Evolutionary conservation across 2,888 invertebrate genomes (phyloP), one percentile per base, ranked within the genome.

Genomic region (Melanotus villosus): DNA sequence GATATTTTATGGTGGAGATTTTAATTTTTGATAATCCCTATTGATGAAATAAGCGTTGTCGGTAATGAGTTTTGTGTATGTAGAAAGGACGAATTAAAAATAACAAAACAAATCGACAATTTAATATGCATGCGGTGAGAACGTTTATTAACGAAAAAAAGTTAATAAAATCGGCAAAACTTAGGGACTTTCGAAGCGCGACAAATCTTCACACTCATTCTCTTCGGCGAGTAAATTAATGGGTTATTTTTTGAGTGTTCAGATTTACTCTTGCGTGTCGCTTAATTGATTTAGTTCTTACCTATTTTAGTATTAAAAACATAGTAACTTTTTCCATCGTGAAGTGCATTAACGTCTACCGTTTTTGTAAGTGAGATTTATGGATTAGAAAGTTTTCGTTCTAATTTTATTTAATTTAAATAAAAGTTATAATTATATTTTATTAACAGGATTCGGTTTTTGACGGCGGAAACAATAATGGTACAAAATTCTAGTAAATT

Each of bases 231-330:
- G 18, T 52, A 32, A 52, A 52, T 52, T 52, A 52, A 32, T 52
- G 32, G 52, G 52, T 52, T 52, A 52, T 12, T 52, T 52, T 52
- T 52, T 52, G 52, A 52, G 14, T 2, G 1, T 16, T 26, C 18
- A 9, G 32, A 52, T 32, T 52, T 52, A 52, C 16, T 32, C 52
- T 52, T 52, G 52, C 52, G 32, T 52, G 52, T 32, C 52, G 10
- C 32, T 7, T 52, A 52, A 52, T 52, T 52, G 26, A 30, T 52
- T 32, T 52, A n/a, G n/a, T n/a, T n/a, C n/a, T n/a, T n/a, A n/a
- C n/a, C n/a, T n/a, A n/a, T n/a, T n/a, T n/a, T n/a, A n/a, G n/a
- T n/a, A n/a, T n/a, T n/a, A n/a, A n/a, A n/a, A n/a, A n/a, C n/a
- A n/a, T n/a, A n/a, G n/a, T n/a, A n/a, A n/a, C n/a, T n/a, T n/a